Conservation (phyloP, 2,888 invertebrate species). For the Eupeodes latifasciatus region DNA sequence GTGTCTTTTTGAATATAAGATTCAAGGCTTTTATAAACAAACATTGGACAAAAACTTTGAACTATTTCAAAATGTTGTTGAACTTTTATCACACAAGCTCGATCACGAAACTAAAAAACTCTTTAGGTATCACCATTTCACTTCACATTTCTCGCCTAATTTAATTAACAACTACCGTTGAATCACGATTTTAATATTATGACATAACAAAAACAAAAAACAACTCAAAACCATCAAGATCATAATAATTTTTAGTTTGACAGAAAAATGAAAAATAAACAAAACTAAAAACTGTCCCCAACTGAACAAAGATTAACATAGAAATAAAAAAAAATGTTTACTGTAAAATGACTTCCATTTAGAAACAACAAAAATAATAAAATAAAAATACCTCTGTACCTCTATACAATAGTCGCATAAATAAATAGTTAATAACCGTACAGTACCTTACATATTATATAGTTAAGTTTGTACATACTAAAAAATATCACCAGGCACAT, state of each 20-base stretch:
- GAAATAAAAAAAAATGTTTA: constrained; percentile 29
- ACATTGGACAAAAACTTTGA: not conserved
- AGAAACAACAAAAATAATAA: not conserved
- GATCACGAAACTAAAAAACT: not conserved
- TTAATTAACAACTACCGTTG: constrained; percentile 59
- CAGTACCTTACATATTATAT: not conserved
- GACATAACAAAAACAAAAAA: not conserved
- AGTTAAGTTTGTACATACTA: too few relatives aligned
- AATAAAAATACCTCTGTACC: constrained; percentile 54
- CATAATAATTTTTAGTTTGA: constrained; percentile 14
- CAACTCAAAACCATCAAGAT: constrained; percentile 17
- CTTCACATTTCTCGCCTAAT: constrained; percentile 65
- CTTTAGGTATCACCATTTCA: constrained; percentile 20
- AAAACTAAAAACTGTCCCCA: constrained; percentile 14
- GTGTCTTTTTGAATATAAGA: not conserved
- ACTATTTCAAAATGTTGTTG: constrained; percentile 43
- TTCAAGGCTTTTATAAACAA: too few relatives aligned
- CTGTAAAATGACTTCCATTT: constrained; percentile 63
- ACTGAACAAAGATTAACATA: constrained; percentile 10
- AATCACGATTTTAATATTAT: constrained; percentile 50
- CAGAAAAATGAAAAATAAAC: constrained; percentile 22
- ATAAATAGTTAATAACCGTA: constrained; percentile 74
- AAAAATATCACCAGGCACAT: too few relatives aligned
- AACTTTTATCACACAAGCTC: constrained; percentile 49
- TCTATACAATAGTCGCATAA: constrained; percentile 59